Base-by-base conservation (phyloP, 1,140 invertebrate species). In the Argopecten irradians region DNA sequence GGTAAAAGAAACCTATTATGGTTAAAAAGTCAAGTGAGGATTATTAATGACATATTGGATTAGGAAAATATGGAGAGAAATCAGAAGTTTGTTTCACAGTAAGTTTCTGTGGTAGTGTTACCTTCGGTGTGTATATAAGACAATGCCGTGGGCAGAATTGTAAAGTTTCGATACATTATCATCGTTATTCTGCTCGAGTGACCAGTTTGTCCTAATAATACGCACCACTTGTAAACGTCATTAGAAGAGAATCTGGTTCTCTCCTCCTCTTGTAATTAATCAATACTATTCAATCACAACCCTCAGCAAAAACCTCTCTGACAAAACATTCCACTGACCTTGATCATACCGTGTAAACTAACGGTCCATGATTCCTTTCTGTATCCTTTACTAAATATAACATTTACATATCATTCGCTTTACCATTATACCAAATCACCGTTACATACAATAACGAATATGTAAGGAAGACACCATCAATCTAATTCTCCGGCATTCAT, bases 211-310 rank as follows among this genome's bases (percentile, higher is more conserved):
- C n/a, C 55, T 71, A 71, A 71, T 71, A 8, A 16, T 71, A 71
- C 55, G 55, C 55, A 22, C 55, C 55, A 71, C 55, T 71, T 28
- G 55, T 71, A 71, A 71, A 71, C 1, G n/a, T 71, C 55, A 28
- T 71, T 71, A 28, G 55, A 71, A n/a, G 11, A 71, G 55, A 71
- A 16, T 71, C 55, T 71, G 8, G 0, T 16, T 71, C 55, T n/a
- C 55, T 71, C 55, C 2, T 71, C 55, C n/a, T 71, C 55, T 71
- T 71, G 55, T 71, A 71, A 71, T 71, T 71, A 71, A 71, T 71
- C 55, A n/a, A 71, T 71, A 71, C 55, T 28, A 71, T 71, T 71
- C 55, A 71, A 71, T 71, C 55, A 28, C 22, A 71, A n/a, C 8
- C 55, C n/a, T 71, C 55, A 71, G 16, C 55, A 71, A 1, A 71